Evolutionary conservation across 2,888 invertebrate genomes (phyloP), one percentile per base, ranked within the genome.

Genomic region (Epistrophe grossulariae): DNA sequence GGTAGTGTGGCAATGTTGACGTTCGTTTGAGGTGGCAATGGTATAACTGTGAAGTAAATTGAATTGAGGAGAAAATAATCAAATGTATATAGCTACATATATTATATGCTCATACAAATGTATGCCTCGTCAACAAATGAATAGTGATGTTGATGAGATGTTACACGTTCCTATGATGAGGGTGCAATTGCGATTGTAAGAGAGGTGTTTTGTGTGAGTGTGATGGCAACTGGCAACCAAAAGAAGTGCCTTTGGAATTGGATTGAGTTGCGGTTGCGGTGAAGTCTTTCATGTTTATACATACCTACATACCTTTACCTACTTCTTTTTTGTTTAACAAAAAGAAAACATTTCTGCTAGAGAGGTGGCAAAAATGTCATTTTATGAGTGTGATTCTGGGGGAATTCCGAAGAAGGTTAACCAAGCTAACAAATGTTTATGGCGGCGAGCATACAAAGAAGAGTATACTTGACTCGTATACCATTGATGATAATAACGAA

Each of bases 91-190:
- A 55, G 8, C 4, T 2, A 17, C 7, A 8, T 17, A 17, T 10
- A 17, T 19, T 19, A 19, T 11, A 19, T 4, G 15, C 15, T 17
- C 17, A 5, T 5, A 50, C 5, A 48, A 48, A 24, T 13, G 15
- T 52, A 55, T 15, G 87, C 83, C 78, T 85, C 78, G 85, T 85
- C 85, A 78, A 85, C 70, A 78, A 85, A 82, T 82, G 85, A 82
- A 85, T 85, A 79, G 85, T 78, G 85, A 85, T 79, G 73, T 74
- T 85, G 85, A 85, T 85, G 85, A 82, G 66, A 81, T 73, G 81
- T 85, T 59, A 78, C 74, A 81, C 70, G 62, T 73, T 70, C 50
- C 73, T 77, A n/a, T n/a, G 77, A 78, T 73, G 84, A 85, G 71
- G 81, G 68, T 73, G 81, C 77, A 78, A 73, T 85, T 78, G 81